phyloP scores from a whole-genome alignment of 2,797 vertebrate species.

The Anniella stebbinsi region DNA sequence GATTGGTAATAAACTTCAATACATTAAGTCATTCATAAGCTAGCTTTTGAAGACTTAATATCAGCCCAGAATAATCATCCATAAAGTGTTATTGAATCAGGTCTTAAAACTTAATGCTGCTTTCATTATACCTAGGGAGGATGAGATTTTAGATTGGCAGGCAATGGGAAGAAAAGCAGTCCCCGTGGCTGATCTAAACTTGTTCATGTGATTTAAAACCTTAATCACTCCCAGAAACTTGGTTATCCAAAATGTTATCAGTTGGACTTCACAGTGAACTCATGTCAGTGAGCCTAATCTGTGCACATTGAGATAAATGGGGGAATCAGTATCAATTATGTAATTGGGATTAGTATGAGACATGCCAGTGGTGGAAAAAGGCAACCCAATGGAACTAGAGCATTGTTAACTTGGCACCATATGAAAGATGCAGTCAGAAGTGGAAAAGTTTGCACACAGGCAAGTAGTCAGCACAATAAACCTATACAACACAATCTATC shows the following conservation, averaged over 20 bases:
- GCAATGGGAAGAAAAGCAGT: constrained; percentile 46
- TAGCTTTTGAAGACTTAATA: constrained; percentile 73
- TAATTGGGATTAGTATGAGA: background rate
- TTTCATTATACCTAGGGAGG: constrained; percentile 69
- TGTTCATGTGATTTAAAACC: constrained; percentile 62
- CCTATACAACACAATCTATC: background rate
- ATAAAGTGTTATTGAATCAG: constrained; percentile 77
- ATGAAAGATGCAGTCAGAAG: background rate
- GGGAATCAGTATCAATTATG: constrained; percentile 45
- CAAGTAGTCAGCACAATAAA: background rate
- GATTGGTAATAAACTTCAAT: constrained; percentile 70
- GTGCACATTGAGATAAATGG: constrained; percentile 23
- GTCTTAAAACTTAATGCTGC: constrained; percentile 79
- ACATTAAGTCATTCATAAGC: constrained; percentile 64
- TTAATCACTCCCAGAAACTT: constrained; percentile 50
- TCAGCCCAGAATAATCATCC: constrained; percentile 72
- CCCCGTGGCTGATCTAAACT: constrained; percentile 45
- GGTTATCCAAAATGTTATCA: constrained; percentile 33
- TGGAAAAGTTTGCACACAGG: background rate
- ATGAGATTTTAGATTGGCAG: constrained; percentile 62
- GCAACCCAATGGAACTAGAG: background rate
- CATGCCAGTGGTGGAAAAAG: background rate
- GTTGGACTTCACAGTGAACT: constrained; percentile 25
- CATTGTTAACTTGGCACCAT: background rate
- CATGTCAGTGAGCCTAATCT: constrained; percentile 40